Evolutionary conservation across 2,888 invertebrate genomes (phyloP).

Genomic region (Andrena fulva): DNA sequence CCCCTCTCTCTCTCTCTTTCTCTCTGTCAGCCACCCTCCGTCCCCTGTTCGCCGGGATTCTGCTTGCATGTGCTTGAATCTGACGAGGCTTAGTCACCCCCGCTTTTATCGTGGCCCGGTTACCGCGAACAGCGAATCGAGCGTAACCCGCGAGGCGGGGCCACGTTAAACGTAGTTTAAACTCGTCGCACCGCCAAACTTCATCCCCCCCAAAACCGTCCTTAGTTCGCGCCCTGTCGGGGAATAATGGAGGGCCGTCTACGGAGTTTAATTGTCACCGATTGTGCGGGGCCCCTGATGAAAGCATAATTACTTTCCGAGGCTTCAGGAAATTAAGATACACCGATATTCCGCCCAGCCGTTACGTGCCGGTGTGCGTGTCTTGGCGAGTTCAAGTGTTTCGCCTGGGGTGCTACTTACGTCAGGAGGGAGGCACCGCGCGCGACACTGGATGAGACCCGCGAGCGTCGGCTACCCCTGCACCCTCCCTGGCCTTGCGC

Average conservation of each 20-base stretch:
- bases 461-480: not conserved
- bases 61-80: conserved; percentile 36
- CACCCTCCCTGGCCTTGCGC: too few relatives aligned
- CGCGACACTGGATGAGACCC: not conserved
- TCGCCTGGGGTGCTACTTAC: not conserved
- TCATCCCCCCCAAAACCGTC: conserved; percentile 46
- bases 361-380: conserved; percentile 8
- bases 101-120: conserved; percentile 50
- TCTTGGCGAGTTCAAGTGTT: not conserved
- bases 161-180: conserved; percentile 64
- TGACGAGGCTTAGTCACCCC: conserved; percentile 18
- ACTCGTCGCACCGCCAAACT: conserved; percentile 62
- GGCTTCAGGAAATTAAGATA: conserved; percentile 63
- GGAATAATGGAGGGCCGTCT: conserved; percentile 61
- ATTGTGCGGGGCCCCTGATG: conserved; percentile 46
- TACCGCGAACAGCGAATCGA: conserved; percentile 60
- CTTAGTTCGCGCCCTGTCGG: conserved; percentile 37
- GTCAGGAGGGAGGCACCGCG: not conserved
- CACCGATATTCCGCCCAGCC: conserved; percentile 36
- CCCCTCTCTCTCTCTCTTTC: not conserved
- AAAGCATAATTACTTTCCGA: conserved; percentile 64
- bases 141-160: conserved; percentile 41
- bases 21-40: conserved; percentile 6
- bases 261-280: conserved; percentile 68
- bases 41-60: conserved; percentile 12